Base-by-base conservation (phyloP, 2,113 vertebrate species). In the Balaeniceps rex region DNA sequence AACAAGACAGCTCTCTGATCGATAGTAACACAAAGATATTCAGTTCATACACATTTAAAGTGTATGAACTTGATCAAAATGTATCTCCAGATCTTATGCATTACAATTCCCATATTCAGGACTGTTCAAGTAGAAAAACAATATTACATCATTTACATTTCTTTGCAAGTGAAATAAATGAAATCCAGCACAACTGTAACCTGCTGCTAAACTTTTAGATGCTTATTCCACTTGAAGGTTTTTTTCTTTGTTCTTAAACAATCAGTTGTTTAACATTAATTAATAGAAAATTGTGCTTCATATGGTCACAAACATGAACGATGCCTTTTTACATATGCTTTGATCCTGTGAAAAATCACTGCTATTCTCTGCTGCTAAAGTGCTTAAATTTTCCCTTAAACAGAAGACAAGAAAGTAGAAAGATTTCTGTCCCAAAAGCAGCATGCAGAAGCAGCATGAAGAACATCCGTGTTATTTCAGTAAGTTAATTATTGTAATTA, bases 1-100 rank as follows among this genome's bases (percentile, higher is more conserved):
- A 94, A 96, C 96, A 97, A 95, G 90, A 96, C 69, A 94, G 82
- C 79, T 92, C 87, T 92, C 72, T 92, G 85, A 94, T 98, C 65
- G 0, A 97, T 97, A 89, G 40, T 18, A 87, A 92, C 82, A 97
- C 84, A 96, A 92, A 90, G 96, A 96, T 92, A 88, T 69, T 86
- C 84, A 51, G 79, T 94, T 97, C 89, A 86, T 78, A 96, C 84
- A 93, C 83, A 95, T 57, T 95, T 83, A 34, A 83, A 93, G 89
- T 11, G 22, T 33, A 77, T 42, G 46, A 92, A 83, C 65, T 64
- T 36, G 18, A 93, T 90, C 71, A 94, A 93, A 95, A 96, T 90
- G 52, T 88, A 92, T 94, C 91, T 88, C 40, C 58, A 72, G 51
- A 94, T 91, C 89, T 94, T 70, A 70, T 8, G 42, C 68, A 90